Conservation (phyloP, 1,140 invertebrate genomes). For the Nebria ingens region DNA sequence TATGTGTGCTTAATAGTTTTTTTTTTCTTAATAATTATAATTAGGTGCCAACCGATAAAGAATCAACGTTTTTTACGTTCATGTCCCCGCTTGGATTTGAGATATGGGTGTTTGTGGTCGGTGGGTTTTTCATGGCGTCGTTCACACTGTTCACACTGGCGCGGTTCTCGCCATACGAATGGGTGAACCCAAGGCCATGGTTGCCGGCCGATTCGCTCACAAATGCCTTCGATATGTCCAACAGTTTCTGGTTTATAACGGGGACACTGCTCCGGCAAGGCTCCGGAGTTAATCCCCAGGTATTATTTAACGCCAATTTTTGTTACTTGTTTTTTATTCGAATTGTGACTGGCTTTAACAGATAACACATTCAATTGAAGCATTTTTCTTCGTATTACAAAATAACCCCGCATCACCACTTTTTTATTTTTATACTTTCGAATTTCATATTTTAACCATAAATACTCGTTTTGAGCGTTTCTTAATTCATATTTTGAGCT, state of each 20-base stretch:
- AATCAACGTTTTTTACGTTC: slow-evolving; percentile 88
- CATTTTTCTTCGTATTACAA: too few species aligned
- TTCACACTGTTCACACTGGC: slow-evolving; percentile 92
- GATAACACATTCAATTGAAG: too few species aligned
- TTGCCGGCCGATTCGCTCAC: slow-evolving; percentile 68
- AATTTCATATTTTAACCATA: too few species aligned
- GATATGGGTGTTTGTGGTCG: slow-evolving; percentile 90
- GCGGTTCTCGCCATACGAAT: slow-evolving; percentile 90
- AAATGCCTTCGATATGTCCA: slow-evolving; percentile 87
- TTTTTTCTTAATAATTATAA: too few species aligned
- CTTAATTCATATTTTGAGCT: too few species aligned
- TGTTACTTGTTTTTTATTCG: too few species aligned
- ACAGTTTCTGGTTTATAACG: slow-evolving; percentile 90
- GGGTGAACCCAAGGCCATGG: slow-evolving; percentile 82
- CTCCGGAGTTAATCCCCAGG: slow-evolving; percentile 80
- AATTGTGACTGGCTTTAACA: too few species aligned
- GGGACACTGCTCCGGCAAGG: slow-evolving; percentile 88
- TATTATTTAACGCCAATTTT: too few species aligned
- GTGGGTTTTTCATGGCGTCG: slow-evolving; percentile 84
- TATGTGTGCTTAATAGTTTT: too few species aligned
- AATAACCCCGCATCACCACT: too few species aligned
- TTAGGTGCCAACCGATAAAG: slow-evolving; percentile 82
- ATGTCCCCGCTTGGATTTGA: slow-evolving; percentile 86
- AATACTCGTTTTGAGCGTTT: too few species aligned
- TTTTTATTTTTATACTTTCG: too few species aligned